Evolutionary conservation across 1,140 invertebrate genomes (phyloP), one percentile per base, ranked within the genome.

Genomic region (Sweltsa coloradensis): DNA sequence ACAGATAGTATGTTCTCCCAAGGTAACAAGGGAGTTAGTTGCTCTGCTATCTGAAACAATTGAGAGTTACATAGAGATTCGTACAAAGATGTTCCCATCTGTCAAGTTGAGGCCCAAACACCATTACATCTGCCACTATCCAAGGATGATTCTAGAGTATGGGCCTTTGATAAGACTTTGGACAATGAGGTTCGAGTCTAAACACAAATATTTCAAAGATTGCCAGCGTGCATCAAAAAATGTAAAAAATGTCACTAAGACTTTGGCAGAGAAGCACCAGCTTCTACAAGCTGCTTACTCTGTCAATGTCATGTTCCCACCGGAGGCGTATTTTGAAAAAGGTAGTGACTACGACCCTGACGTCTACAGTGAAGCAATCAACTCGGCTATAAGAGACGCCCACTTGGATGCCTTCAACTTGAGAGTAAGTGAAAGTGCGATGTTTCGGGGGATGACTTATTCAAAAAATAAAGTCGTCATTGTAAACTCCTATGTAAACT

Each of bases 161-260:
- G 48, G 29, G 36, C 51, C 26, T 51, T 53, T 39, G 49, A 22
- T 50, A 13, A 37, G 43, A 25, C 19, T 44, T 18, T 53, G 53
- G 40, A 51, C 45, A 18, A 39, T 57, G 26, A 23, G 45, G 26
- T 53, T 49, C 39, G 49, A 53, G 49, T 47, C 44, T 18, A 50
- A 55, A 34, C 51, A 55, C 41, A 51, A 27, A 27, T 49, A 36
- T 47, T 55, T 57, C 13, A 53, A 48, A 46, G 49, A 34, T 25
- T 51, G 50, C 50, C 53, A 47, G 41, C 39, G 47, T 25, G 39
- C 49, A 27, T 23, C 47, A 25, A 22, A 44, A 40, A 41, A 53
- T 51, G 44, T 51, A 34, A 26, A 53, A 51, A 53, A 53, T 47
- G 51, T 53, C 26, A 16, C 39, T 22, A 31, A 39, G 37, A 43